Base-by-base conservation (phyloP, 2,888 invertebrate genomes). In the Choreutis nemorana region DNA sequence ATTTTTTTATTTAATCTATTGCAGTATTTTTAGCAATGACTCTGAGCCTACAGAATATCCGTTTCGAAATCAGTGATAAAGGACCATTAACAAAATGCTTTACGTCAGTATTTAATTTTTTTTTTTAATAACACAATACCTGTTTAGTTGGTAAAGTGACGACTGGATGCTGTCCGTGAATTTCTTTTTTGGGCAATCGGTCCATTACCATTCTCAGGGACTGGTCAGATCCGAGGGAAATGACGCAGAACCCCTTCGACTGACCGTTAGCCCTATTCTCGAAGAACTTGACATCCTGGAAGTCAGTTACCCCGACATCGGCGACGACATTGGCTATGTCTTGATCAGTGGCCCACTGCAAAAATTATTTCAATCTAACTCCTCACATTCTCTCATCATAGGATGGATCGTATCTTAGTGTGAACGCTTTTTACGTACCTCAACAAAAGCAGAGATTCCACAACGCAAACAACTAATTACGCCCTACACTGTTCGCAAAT, bases 181-280 rank as follows among this genome's bases (percentile, higher is more conserved):
- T 83, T 55, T 96, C 95, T 62, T 92, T 94, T 66, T 94, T 93
- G n/a, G 94, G 90, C 40, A 99, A 81, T 45, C 94, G 88, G 44
- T 99, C 98, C 85, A 98, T 86, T 35, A 96, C 90, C 54, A 88
- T 79, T 32, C 95, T 83, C 67, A 94, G 86, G 44, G 97, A 96
- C 40, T 86, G 83, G 54, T 98, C 97, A 0, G 97, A 96, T 9
- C 93, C 95, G 41, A 99, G 82, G 1, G 95, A 92, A 44, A 98
- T 89, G 28, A 97, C 91, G 62, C 97, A 98, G 79, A 97, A 99
- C 15, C 99, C 96, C 81, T 98, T 98, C 0, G 96, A 97, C 70
- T 97, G 97, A 14, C 98, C 98, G 81, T 98, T 98, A 18, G 96
- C 91, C 51, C 98, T 87, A 81, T 99, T 99, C 75, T 99, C 99